These are phyloP conservation scores for Piliocolobus tephrosceles DNA, from an alignment of 2,113 vertebrate genomes.

Conservation along the genomic window DNA sequence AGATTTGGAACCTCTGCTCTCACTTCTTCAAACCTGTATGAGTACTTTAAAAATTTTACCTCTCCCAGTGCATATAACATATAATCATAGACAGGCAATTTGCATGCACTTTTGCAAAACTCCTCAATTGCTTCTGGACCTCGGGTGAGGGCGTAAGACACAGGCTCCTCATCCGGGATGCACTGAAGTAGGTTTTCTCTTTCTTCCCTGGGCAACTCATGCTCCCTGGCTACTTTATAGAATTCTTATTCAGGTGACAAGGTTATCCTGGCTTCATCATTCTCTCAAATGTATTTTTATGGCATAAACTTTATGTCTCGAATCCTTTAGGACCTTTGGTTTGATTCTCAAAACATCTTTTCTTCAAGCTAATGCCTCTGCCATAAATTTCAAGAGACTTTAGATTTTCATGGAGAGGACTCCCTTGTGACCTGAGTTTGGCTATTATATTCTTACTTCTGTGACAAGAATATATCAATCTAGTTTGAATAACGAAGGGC, in stretches of 20 bases:
- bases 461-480: neutral
- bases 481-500: neutral
- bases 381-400: constrained; percentile 49
- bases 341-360: constrained; percentile 56
- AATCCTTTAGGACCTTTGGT: constrained; percentile 1
- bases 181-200: neutral
- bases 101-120: neutral
- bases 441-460: neutral
- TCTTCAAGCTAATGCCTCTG: constrained; percentile 21
- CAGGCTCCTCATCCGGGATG: neutral
- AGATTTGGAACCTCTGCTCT: neutral
- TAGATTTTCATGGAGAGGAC: neutral
- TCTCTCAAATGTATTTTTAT: constrained; percentile 11
- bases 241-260: neutral
- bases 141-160: neutral
- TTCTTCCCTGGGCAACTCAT: neutral
- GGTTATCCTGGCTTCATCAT: neutral
- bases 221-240: neutral
- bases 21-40: neutral
- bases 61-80: neutral
- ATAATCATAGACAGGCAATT: neutral
- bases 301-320: constrained; percentile 5
- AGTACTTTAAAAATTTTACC: neutral
- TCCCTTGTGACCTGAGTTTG: neutral
- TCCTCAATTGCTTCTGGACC: neutral